A percentile compares a stretch with the other conserved stretches of the same genome.
Conservation (phyloP, 2,888 invertebrate genomes). For the Scrobipalpa costella region DNA sequence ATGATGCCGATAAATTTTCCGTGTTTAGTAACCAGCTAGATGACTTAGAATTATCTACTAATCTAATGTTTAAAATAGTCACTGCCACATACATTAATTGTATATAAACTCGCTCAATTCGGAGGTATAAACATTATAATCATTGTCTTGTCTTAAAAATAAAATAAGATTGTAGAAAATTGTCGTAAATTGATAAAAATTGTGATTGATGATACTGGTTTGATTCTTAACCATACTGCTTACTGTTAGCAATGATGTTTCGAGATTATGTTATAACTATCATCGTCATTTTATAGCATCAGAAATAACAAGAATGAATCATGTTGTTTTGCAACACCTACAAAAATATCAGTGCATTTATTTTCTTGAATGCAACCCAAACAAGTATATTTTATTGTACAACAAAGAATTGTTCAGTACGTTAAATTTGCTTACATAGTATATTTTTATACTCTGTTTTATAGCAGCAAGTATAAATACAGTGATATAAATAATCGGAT, state of each 20-base stretch:
- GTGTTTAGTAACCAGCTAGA: constrained; percentile 7
- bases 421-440: too few relatives aligned
- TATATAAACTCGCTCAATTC: constrained; percentile 17
- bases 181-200: constrained; percentile 6
- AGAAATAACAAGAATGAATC: background rate
- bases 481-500: too few relatives aligned
- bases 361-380: too few relatives aligned
- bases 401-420: too few relatives aligned
- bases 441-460: too few relatives aligned
- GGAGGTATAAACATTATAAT: background rate
- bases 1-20: background rate
- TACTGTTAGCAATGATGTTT: background rate
- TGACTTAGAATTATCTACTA: background rate
- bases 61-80: background rate
- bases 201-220: background rate
- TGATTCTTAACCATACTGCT: too few relatives aligned
- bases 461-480: too few relatives aligned
- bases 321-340: background rate
- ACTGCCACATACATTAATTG: background rate
- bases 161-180: background rate
- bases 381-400: too few relatives aligned
- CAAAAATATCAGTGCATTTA: background rate
- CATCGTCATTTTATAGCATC: background rate
- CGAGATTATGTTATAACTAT: background rate
- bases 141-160: background rate